Evolutionary conservation across 2,888 invertebrate genomes (phyloP), one percentile per base, ranked within the genome.

Genomic region (Stenodera caucasica): DNA sequence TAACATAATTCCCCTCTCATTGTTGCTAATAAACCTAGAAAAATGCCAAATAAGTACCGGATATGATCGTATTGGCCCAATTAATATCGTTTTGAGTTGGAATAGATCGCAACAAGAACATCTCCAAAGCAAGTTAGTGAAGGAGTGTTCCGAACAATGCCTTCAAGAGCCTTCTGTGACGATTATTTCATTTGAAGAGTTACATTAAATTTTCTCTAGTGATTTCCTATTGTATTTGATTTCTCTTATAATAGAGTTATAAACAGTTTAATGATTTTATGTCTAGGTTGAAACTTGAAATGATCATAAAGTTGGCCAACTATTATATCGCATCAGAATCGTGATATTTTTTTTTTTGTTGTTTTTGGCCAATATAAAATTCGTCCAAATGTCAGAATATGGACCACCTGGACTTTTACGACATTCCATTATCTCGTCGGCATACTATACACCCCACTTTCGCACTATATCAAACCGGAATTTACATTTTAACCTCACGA

Each of bases 301-400:
- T 70, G 68, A 70, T 65, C 70, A 70, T 74, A 74, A 74, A 74
- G 70, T 65, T 69, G 64, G 63, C 54, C 56, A 63, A 67, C 66
- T 65, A 61, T 59, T n/a, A n/a, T n/a, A n/a, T n/a, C n/a, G n/a
- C n/a, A n/a, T n/a, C n/a, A n/a, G n/a, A n/a, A n/a, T n/a, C n/a
- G n/a, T n/a, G n/a, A n/a, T n/a, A n/a, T n/a, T n/a, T n/a, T n/a
- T n/a, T n/a, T n/a, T n/a, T n/a, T n/a, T n/a, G n/a, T n/a, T n/a
- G n/a, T n/a, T n/a, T n/a, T n/a, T n/a, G n/a, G n/a, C n/a, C n/a
- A n/a, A n/a, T n/a, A n/a, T n/a, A n/a, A n/a, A n/a, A n/a, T n/a
- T n/a, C n/a, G n/a, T n/a, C n/a, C n/a, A n/a, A n/a, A n/a, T n/a
- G n/a, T n/a, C n/a, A n/a, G n/a, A n/a, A 21, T 45, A 58, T 60